Evolutionary conservation across 2,888 invertebrate genomes (phyloP), one percentile per base, ranked within the genome.

Genomic region (Aquatica leii): DNA sequence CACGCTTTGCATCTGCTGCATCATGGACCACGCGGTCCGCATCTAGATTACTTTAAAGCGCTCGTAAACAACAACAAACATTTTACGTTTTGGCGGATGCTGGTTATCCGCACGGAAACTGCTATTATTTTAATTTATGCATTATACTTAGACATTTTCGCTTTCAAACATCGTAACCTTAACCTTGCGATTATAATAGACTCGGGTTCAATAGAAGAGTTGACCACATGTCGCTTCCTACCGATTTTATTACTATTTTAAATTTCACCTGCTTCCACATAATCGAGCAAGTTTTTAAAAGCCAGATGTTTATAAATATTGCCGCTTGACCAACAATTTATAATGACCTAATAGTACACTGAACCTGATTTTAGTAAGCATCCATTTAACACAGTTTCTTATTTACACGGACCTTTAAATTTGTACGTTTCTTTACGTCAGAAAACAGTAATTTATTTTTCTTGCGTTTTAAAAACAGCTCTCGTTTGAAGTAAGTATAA

Each of bases 1-100:
- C 70, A 67, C 69, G 69, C 66, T 67, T 31, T 56, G 66, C 71
- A 71, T 68, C 70, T 71, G 71, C 69, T 59, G 59, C 59, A 17
- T 14, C 58, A 12, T 63, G 59, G 65, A 60, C 65, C 65, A 64
- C 12, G 46, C 31, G 31, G 15, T 35, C 54, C 49, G 20, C 49
- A 52, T 49, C 52, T 2, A 58, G 46, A 46, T 46, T 18, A 18
- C 37, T 46, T 46, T 46, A 46, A 46, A 46, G 46, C 17, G 17
- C 46, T n/a, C 17, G 1, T 14, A 37, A 50, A 48, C 34, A 35
- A 58, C 53, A 53, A 46, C 55, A 57, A 50, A 60, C 24, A 24
- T 24, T 24, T 6, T 24, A 54, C 40, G 15, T 43, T 24, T 24
- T 24, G 6, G 24, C 24, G 24, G 24, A 24, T 24, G 24, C 24